Percentiles rank a stretch among this genome's conserved stretches.
These are phyloP conservation scores for Muntiacus reevesi DNA, from an alignment of 2,113 vertebrate genomes.

Conservation along the genomic window DNA sequence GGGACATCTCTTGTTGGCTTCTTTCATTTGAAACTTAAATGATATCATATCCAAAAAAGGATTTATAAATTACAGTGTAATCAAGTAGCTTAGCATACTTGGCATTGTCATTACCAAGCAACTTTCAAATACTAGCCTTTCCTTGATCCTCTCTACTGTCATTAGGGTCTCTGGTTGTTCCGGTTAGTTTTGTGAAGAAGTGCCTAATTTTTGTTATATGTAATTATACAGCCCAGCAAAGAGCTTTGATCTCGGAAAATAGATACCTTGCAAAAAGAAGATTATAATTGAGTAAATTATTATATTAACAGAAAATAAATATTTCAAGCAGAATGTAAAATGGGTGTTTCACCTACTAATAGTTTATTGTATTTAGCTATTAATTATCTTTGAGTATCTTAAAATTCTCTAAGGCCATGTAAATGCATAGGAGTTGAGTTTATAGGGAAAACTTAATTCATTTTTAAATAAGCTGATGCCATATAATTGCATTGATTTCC, in stretches of 20 bases:
- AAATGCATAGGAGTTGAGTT: slow-evolving; percentile 19
- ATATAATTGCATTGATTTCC: neutral
- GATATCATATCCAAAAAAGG: slow-evolving; percentile 51
- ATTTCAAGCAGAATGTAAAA: slow-evolving; percentile 26
- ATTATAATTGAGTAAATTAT: slow-evolving; percentile 58
- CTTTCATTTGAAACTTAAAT: slow-evolving; percentile 61
- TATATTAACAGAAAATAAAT: slow-evolving; percentile 43
- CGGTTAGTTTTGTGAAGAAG: slow-evolving; percentile 59
- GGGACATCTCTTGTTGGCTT: slow-evolving; percentile 23
- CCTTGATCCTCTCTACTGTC: slow-evolving; percentile 42
- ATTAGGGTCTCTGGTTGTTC: slow-evolving; percentile 21
- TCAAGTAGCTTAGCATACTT: slow-evolving; percentile 36
- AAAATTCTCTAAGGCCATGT: neutral
- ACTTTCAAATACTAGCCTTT: slow-evolving; percentile 59
- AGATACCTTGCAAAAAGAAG: slow-evolving; percentile 49
- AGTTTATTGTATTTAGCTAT: neutral
- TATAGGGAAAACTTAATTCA: neutral
- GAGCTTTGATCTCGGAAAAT: slow-evolving; percentile 60
- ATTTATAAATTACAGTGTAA: slow-evolving; percentile 70
- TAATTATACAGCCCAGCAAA: slow-evolving; percentile 53
- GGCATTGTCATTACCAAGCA: slow-evolving; percentile 47
- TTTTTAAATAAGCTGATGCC: slow-evolving; percentile 4
- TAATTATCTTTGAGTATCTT: slow-evolving; percentile 47
- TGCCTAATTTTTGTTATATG: slow-evolving; percentile 50
- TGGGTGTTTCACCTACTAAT: slow-evolving; percentile 45